Conservation (phyloP, 2,113 vertebrate species). For the Nesoenas mayeri region DNA sequence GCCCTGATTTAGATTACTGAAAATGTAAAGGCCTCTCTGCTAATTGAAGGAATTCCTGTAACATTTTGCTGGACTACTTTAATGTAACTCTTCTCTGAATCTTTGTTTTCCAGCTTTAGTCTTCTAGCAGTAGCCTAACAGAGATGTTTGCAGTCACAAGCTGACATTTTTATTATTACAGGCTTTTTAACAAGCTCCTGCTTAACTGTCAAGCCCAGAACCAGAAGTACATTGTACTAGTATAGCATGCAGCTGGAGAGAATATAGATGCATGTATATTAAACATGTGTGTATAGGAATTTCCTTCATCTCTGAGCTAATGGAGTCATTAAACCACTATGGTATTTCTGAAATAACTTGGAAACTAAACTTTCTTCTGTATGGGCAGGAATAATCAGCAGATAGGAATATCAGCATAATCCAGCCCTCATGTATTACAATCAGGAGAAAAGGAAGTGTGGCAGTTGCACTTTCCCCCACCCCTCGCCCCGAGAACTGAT, state of each 20-base stretch:
- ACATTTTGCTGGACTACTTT: background rate
- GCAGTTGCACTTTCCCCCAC: no score
- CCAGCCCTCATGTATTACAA: background rate
- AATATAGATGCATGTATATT: background rate
- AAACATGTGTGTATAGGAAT: background rate
- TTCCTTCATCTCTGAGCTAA: background rate
- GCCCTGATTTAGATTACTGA: background rate
- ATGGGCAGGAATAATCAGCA: background rate
- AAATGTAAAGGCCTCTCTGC: background rate
- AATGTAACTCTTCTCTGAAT: background rate
- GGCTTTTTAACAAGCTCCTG: background rate
- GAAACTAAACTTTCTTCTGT: background rate
- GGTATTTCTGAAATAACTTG: background rate
- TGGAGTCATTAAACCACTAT: background rate
- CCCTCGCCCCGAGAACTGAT: no score
- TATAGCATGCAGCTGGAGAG: background rate
- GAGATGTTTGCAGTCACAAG: background rate
- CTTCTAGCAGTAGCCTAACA: background rate
- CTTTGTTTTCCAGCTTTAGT: background rate
- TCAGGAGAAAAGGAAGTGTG: background rate
- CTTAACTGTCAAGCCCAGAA: background rate
- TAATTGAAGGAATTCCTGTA: background rate
- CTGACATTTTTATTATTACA: background rate
- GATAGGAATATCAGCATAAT: background rate
- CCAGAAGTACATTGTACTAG: background rate